Base-by-base conservation (phyloP, 2,113 vertebrate genomes). In the Galbula dea region DNA sequence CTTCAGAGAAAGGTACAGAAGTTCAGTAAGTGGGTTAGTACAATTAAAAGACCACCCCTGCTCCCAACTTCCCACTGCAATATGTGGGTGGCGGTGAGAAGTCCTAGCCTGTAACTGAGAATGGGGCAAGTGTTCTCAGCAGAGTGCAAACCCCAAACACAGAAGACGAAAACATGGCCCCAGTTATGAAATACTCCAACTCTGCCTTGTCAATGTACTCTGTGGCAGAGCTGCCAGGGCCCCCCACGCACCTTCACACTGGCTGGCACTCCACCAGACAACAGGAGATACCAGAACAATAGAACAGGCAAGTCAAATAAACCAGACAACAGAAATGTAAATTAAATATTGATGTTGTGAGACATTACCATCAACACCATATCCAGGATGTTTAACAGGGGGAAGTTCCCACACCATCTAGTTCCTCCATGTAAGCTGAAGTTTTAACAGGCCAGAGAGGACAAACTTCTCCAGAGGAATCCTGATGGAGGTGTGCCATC, bases 61-160 rank as follows among this genome's bases (percentile, higher is more conserved):
- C 62, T 51, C 34, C 52, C 78, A 67, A 1, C 57, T 36, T 59
- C 27, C 52, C 43, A 3, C 22, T 6, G 19, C 57, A 20, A 22
- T 0, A 0, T 0, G 2, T 5, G 45, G 26, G 45, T 18, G 0
- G 0, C 5, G 10, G 22, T 12, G 39, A 37, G 36, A 73, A 41
- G 79, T 9, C 30, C 29, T 9, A 4, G 24, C 29, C 77, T 41
- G 23, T 24, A 34, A 19, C 55, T 26, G 9, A 0, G 62, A n/a
- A n/a, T 0, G 12, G 77, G 39, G 30, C 63, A n/a, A 12, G 6
- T 4, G 27, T 27, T 49, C 75, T 32, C 1, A 1, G 30, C 30
- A 11, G n/a, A 63, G n/a, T 0, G 4, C 68, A 59, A 36, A 36
- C 27, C 66, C 57, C 75, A 32, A 34, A 4, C 48, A 15, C 54